These are phyloP conservation scores for Xylocampa areola DNA, from an alignment of 2,888 invertebrate species.

Conservation along the genomic window DNA sequence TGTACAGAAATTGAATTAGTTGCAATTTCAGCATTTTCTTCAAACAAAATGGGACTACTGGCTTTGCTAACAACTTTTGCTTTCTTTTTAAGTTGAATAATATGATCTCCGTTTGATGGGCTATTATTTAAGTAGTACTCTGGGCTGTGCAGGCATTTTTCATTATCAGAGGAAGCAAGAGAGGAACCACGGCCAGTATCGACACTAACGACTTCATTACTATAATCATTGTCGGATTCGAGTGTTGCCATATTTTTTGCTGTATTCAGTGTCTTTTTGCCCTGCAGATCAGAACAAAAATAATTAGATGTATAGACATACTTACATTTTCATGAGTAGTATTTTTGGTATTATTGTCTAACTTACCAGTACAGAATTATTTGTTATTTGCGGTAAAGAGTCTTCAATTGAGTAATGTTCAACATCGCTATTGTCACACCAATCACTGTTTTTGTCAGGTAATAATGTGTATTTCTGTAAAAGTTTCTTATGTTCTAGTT, in stretches of 20 bases:
- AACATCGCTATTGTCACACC: constrained; percentile 47
- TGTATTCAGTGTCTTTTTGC: constrained; percentile 3
- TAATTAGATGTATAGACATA: not conserved
- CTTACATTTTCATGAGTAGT: not conserved
- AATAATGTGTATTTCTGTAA: constrained; percentile 64
- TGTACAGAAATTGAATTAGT: constrained; percentile 33
- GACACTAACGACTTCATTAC: constrained; percentile 70
- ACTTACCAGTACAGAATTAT: constrained; percentile 39
- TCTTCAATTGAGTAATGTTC: constrained; percentile 61
- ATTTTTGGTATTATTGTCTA: not conserved
- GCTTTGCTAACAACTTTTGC: constrained; percentile 46
- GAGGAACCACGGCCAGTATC: constrained; percentile 85
- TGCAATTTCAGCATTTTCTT: constrained; percentile 42
- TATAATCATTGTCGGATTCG: constrained; percentile 41
- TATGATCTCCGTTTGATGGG: constrained; percentile 60
- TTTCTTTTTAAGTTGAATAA: constrained; percentile 53
- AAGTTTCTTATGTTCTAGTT: constrained; percentile 52
- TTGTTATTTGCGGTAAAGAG: constrained; percentile 19
- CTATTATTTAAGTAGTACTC: constrained; percentile 70
- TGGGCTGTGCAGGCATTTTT: constrained; percentile 77
- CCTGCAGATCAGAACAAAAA: constrained; percentile 30
- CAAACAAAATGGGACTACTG: constrained; percentile 60
- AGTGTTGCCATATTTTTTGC: constrained; percentile 20
- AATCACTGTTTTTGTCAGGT: constrained; percentile 41
- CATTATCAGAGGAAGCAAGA: constrained; percentile 76